Conservation (phyloP, 1,140 invertebrate genomes). For the Agrypnia vestita region DNA sequence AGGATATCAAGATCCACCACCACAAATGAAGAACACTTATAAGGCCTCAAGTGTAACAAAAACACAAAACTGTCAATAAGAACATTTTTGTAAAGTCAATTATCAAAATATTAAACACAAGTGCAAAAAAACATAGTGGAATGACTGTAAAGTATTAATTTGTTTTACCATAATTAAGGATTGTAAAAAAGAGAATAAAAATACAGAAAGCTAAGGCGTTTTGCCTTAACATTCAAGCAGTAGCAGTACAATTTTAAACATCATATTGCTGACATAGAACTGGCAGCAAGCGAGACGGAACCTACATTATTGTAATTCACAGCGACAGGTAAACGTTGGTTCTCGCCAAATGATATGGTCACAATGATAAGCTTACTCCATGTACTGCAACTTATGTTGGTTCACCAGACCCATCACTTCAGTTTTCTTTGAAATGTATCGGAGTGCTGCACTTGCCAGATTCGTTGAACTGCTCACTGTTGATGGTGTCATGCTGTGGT, state of each 20-base stretch:
- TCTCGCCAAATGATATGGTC: slow-evolving; percentile 5
- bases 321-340: not conserved
- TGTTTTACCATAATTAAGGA: not conserved
- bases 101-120: slow-evolving; percentile 23
- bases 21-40: slow-evolving; percentile 30
- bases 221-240: not conserved
- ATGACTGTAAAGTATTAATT: not conserved
- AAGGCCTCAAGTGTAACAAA: slow-evolving; percentile 38
- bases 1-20: not conserved
- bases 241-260: slow-evolving; percentile 12
- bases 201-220: not conserved
- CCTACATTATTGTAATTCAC: not conserved
- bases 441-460: slow-evolving; percentile 58
- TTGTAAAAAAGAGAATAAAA: not conserved
- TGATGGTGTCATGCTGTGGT: slow-evolving; percentile 30
- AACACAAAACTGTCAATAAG: slow-evolving; percentile 40
- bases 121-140: not conserved
- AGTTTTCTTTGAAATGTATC: slow-evolving; percentile 37
- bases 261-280: slow-evolving; percentile 18
- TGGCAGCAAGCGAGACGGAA: slow-evolving; percentile 13
- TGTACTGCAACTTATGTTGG: not conserved
- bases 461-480: slow-evolving; percentile 44
- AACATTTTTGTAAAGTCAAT: slow-evolving; percentile 27
- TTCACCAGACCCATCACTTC: not conserved
- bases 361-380: slow-evolving; percentile 2